Base-by-base conservation (phyloP, 2,797 vertebrate genomes). In the Lates japonicus region DNA sequence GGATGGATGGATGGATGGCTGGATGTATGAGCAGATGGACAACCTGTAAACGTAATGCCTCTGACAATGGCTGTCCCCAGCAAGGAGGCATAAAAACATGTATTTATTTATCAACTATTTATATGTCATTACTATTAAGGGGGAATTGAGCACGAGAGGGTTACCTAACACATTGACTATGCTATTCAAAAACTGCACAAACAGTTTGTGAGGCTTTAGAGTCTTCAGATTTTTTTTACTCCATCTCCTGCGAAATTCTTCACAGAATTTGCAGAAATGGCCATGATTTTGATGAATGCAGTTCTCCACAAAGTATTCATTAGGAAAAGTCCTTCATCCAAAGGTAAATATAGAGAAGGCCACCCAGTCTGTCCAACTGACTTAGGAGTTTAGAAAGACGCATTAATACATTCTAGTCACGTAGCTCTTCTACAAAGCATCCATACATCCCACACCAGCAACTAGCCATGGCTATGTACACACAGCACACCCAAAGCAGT, bases 361-460 rank as follows among this genome's bases (percentile, higher is more conserved):
- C 31, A 13, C 1, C 8, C 64, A 10, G 35, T 16, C 19, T 51
- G 64, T 19, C 44, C 78, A 44, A 0, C 14, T 76, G 66, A 68
- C 16, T 55, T 7, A 52, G 12, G 13, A 70, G 59, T 84, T 75
- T 25, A 79, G 82, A 82, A 48, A 78, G 70, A 81, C 46, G 67
- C 25, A 14, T 67, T 7, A 48, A 25, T 7, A 25, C 1, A 11
- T 33, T 84, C 14, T 76, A 62, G 80, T 68, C 35, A 63, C 42
- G 63, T 0, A 62, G 31, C 59, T 72, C 2, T 0, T 59, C 78
- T 85, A 82, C 65, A 49, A 81, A 85, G 87, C 75, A 19, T 69
- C 70, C 69, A 78, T 61, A 49, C 78, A 74, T 35, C 78, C 83
- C 74, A 84, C 77, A 92, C 63, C 82, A 84, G 77, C 86, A 83